A percentile compares a stretch with the other conserved stretches of the same genome.
Evolutionary conservation across 2,888 invertebrate genomes (phyloP).

Genomic region (Orthonevra nobilis): DNA sequence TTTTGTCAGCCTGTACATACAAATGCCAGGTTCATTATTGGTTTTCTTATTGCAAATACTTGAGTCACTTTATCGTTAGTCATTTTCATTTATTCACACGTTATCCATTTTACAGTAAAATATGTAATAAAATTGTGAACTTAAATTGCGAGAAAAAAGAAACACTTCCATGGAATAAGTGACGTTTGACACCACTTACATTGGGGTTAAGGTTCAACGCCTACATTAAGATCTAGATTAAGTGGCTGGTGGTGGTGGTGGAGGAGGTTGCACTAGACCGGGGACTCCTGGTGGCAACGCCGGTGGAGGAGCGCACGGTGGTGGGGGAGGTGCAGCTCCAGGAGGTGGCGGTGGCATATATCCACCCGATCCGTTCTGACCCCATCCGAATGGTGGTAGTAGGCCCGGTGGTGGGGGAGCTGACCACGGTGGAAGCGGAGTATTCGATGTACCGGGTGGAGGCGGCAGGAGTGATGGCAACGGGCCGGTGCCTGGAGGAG

Average conservation of each 20-base stretch:
- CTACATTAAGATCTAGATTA: conserved; percentile 18
- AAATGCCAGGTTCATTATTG: no score
- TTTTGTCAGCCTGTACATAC: no score
- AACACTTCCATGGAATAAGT: conserved; percentile 23
- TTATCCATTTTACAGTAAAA: conserved; percentile 22
- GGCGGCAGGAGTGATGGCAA: conserved; percentile 76
- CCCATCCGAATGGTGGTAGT: conserved; percentile 75
- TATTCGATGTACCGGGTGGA: conserved; percentile 76
- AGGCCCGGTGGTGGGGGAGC: conserved; percentile 73
- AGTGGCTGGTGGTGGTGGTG: conserved; percentile 83
- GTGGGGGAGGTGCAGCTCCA: conserved; percentile 81
- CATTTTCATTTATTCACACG: conserved; percentile 22
- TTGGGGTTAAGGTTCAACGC: not conserved
- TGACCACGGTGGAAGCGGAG: conserved; percentile 73
- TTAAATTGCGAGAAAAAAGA: conserved; percentile 7
- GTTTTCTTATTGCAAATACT: no score
- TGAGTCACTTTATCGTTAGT: not conserved
- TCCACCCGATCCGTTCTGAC: conserved; percentile 72
- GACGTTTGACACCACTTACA: conserved; percentile 26
- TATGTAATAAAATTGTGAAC: conserved; percentile 30
- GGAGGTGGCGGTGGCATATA: conserved; percentile 76
- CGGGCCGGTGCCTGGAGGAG: conserved; percentile 79
- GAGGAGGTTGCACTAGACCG: conserved; percentile 84
- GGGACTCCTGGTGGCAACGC: conserved; percentile 82
- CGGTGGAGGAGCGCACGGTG: conserved; percentile 81